Base-by-base conservation (phyloP, 2,888 invertebrate genomes). In the Ophion ellenae region DNA sequence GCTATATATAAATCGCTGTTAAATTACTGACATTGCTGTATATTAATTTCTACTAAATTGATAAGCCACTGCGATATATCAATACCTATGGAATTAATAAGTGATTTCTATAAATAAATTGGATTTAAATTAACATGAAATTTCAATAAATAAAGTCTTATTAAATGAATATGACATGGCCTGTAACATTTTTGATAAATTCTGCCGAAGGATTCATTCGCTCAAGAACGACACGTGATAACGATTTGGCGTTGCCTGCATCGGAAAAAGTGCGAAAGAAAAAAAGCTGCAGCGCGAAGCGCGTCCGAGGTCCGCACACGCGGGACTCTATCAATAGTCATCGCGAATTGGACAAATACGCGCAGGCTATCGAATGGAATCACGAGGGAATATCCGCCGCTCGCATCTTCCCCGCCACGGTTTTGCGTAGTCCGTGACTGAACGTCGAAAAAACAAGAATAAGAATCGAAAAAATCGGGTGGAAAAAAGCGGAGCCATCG, bases 281-380 rank as follows among this genome's bases (percentile, higher is more conserved):
- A 32, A 74, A 77, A n/a, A 53, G 32, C 57, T n/a, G 32, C 4
- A 20, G n/a, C 45, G 57, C 53, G 24, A 10, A 36, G 73, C 74
- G 32, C 36, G 7, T 36, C 61, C 73, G 75, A 57, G 47, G 77
- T 73, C 45, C 53, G 32, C 67, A 77, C 40, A 57, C 74, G 64
- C 57, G 28, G 32, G 78, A 83, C 45, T 20, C 75, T 80, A 76
- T 67, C 70, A 69, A 53, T 74, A 40, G 45, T 71, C 74, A 81
- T 81, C 70, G 70, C 77, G 74, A 77, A 81, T 84, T 69, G 71
- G 74, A 81, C 81, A 83, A 86, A 78, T 69, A 75, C 86, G 64
- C 78, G 20, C 24, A 61, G 57, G 45, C 11, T 14, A 17, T 67
- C 20, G 64, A 28, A 77, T 32, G 20, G 53, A 40, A 45, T 20